Percentiles rank a stretch among this genome's conserved stretches.
phyloP scores from a whole-genome alignment of 2,113 vertebrate genomes.

The Rhipidura dahli region DNA sequence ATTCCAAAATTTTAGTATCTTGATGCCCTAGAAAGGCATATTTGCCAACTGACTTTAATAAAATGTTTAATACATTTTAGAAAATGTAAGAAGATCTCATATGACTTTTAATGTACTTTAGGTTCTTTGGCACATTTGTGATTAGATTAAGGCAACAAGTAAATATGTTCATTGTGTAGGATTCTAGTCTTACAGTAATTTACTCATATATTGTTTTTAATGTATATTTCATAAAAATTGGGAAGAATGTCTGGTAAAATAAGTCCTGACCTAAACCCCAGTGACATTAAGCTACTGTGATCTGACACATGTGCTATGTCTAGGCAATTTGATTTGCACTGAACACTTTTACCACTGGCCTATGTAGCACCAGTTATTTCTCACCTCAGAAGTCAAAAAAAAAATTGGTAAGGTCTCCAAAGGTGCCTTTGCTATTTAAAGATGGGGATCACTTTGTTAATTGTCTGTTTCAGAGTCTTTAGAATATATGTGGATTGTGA shows the following conservation, averaged over 20 bases:
- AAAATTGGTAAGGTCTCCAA: background rate
- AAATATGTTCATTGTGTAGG: background rate
- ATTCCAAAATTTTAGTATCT: background rate
- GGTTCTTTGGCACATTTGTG: background rate
- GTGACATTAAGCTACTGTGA: background rate
- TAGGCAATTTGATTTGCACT: background rate
- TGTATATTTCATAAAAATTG: background rate
- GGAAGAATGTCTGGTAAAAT: background rate
- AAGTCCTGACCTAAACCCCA: background rate
- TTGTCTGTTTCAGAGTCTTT: background rate
- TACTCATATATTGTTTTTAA: background rate
- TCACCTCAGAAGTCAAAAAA: background rate
- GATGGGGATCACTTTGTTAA: background rate
- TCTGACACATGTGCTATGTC: background rate
- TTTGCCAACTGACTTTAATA: background rate
- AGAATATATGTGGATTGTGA: background rate
- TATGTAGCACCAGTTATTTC: accelerated
- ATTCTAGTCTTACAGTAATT: background rate
- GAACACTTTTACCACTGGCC: background rate
- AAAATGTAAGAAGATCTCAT: background rate
- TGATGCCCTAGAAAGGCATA: background rate
- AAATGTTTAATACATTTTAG: background rate
- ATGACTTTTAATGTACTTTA: background rate
- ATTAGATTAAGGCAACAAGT: background rate
- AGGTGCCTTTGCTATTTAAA: background rate